Evolutionary conservation across 53 echinoderm and acorn worm genomes (phyloP), one percentile per base, ranked within the genome.

Genomic region (Hippasteria phrygiana): DNA sequence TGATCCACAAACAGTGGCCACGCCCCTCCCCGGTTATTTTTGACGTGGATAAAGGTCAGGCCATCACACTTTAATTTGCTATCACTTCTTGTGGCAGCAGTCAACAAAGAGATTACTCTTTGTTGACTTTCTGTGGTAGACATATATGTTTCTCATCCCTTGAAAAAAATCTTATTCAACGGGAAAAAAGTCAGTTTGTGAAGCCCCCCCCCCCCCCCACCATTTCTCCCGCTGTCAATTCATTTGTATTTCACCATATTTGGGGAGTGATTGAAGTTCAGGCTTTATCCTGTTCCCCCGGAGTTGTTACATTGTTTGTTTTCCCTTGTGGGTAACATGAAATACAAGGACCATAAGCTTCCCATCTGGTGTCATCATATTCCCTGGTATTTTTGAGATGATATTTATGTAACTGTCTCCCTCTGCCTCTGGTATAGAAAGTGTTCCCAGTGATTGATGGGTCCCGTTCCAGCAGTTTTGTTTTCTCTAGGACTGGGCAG

Each of bases 251-350:
- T 82, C 65, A 64, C 82, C 66, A 66, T 82, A 82, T 82, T 82
- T 82, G 82, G 82, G 64, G 66, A 31, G 43, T 64, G 47, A 65
- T 64, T 27, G 66, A 64, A 64, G 64, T 14, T 80, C 18, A 38
- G 38, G 13, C 27, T 55, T 62, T 42, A 12, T 38, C 42, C 27
- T 1, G 8, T 39, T 14, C 24, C n/a, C 20, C 42, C 4, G 0
- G 41, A 17, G 35, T 82, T 82, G 65, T 65, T 64, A 82, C 63
- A 65, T 82, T 82, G 82, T 82, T 82, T 82, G 82, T 82, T 82
- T 35, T 59, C 82, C 64, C 66, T 46, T 41, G 82, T 65, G 82
- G 46, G 12, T 14, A 65, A 64, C 43, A 66, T 82, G 82, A 65
- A 82, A 82, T 66, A 66, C 36, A 82, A 82, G 65, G 0, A 28